Base-by-base conservation (phyloP, 2,113 vertebrate species). In the Gadus macrocephalus region DNA sequence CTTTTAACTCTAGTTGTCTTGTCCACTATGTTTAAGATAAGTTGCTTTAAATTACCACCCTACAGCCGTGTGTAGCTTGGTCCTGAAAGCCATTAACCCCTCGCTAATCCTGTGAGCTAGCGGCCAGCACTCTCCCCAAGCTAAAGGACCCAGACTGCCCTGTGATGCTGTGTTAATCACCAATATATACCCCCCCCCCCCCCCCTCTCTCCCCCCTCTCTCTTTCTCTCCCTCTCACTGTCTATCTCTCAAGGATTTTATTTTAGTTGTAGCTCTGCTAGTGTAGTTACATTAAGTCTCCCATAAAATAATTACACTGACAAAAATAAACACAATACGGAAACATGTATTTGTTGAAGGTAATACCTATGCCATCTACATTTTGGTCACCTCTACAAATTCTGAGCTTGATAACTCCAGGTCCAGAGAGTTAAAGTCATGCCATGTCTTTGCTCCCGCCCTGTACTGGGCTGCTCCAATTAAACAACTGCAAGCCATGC, bases 41-140 rank as follows among this genome's bases (percentile, higher is more conserved):
- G 72, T 72, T 75, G 64, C 42, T 60, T 19, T 8, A 73, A 77
- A 75, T 81, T 78, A 27, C 53, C 1, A 12, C 16, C 69, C 66
- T 66, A 66, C 31, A n/a, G 42, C 42, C 42, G 9, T 14, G 76
- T 71, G 58, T 65, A 72, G 73, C 79, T 78, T 14, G 42, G 42
- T 49, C 42, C 42, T 49, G 42, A 49, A 49, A 49, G 83, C 83
- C 87, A 82, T 89, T 90, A 86, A 86, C 82, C 71, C 79, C 42
- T 17, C 27, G 9, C 69, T 90, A 89, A 90, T 88, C 87, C 86
- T 80, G 66, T 81, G 85, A 88, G 81, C 88, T 79, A 69, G 81
- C 76, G 80, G 72, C 81, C 81, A 63, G 74, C 81, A 73, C 82
- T 85, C 78, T 70, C 67, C 63, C 17, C 5, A 58, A 80, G 77